Percentiles rank a stretch among this genome's conserved stretches.
Evolutionary conservation across 1,140 invertebrate genomes (phyloP).

Genomic region (Heterodera carotae): DNA sequence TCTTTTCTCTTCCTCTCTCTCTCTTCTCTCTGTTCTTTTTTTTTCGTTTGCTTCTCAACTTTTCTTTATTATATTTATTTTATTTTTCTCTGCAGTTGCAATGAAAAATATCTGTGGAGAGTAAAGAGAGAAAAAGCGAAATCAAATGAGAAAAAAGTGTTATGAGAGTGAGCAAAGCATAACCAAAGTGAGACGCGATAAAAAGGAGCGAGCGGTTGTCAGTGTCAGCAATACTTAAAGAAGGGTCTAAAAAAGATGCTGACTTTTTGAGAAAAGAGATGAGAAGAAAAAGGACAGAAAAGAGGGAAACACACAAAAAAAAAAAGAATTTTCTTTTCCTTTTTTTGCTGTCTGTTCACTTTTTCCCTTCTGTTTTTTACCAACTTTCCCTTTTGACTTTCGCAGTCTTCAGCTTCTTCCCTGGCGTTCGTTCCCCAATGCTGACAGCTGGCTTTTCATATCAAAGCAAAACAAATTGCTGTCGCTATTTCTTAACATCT

Average conservation of each 20-base stretch:
- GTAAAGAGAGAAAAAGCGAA: background rate
- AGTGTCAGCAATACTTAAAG: background rate
- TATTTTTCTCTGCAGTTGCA: constrained; percentile 5
- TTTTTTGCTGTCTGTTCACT: background rate
- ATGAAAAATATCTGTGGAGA: background rate
- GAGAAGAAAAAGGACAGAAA: background rate
- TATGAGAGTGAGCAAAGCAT: background rate
- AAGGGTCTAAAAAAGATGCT: background rate
- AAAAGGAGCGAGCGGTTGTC: background rate
- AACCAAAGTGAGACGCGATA: background rate
- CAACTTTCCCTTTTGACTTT: background rate
- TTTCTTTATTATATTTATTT: background rate
- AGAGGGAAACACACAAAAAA: background rate
- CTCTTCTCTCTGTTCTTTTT: background rate
- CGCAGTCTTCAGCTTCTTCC: background rate
- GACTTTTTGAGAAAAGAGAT: too few relatives aligned
- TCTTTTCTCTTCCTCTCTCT: background rate
- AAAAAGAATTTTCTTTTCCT: background rate
- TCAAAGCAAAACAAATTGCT: background rate
- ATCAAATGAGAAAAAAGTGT: background rate
- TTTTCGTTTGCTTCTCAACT: background rate
- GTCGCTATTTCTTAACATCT: background rate
- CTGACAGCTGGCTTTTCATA: background rate
- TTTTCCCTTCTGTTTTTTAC: background rate
- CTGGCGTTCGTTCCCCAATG: background rate